Evolutionary conservation across 2,888 invertebrate species (phyloP).

Genomic region (Synanthedon vespiformis): DNA sequence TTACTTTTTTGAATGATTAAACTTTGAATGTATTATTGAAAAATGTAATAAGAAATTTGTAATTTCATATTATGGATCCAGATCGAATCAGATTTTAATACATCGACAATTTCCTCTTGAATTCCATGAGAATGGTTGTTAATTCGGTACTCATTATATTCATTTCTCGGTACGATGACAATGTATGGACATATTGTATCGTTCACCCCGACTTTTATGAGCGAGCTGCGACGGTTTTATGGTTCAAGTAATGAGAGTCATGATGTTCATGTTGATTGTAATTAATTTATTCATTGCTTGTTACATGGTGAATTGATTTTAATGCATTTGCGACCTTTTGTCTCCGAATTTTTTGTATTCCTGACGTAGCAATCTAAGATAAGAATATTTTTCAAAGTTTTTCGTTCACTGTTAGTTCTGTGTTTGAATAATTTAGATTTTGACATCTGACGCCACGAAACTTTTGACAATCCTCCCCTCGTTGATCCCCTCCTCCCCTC

Average conservation of each 20-base stretch:
- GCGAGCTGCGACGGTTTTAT: constrained; percentile 31
- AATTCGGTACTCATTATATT: constrained; percentile 41
- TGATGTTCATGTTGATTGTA: not conserved
- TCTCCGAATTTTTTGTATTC: not conserved
- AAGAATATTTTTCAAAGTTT: too few relatives aligned
- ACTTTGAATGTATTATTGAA: too few relatives aligned
- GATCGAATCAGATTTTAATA: not conserved
- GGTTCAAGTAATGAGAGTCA: constrained; percentile 21
- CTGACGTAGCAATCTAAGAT: too few relatives aligned
- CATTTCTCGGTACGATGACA: constrained; percentile 42
- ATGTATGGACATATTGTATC: constrained; percentile 44
- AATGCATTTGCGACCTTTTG: not conserved
- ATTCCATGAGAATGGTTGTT: constrained; percentile 31
- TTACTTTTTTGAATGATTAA: too few relatives aligned
- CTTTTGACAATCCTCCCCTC: too few relatives aligned
- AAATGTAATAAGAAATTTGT: too few relatives aligned
- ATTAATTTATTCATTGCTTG: not conserved
- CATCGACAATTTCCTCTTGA: not conserved
- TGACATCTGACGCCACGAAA: too few relatives aligned
- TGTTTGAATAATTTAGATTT: too few relatives aligned
- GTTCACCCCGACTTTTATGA: constrained; percentile 52
- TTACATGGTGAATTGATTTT: not conserved
- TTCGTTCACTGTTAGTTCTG: too few relatives aligned
- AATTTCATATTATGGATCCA: too few relatives aligned
- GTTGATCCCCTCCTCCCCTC: too few relatives aligned